Percentiles rank a stretch among this genome's conserved stretches.
Conservation (phyloP, 2,797 vertebrate species). For the Gephyroberyx darwinii region DNA sequence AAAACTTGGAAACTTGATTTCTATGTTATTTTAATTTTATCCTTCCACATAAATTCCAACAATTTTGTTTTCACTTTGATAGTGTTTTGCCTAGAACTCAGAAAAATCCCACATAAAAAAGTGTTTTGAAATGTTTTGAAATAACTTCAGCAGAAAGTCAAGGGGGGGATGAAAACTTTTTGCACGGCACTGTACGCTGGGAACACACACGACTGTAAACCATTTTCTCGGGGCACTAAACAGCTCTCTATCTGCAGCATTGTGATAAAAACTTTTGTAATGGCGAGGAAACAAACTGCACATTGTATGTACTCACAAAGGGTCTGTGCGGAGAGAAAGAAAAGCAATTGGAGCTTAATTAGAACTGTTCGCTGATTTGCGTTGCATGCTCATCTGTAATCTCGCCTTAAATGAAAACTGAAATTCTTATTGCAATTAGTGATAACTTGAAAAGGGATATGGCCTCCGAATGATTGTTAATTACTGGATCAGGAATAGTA, state of each 20-base stretch:
- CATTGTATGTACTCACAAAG: constrained; percentile 72
- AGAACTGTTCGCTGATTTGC: constrained; percentile 77
- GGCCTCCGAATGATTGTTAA: constrained; percentile 79
- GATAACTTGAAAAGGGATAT: constrained; percentile 80
- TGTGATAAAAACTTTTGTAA: constrained; percentile 74
- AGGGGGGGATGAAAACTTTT: no score
- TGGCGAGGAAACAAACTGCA: constrained; percentile 72
- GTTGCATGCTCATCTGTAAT: constrained; percentile 78
- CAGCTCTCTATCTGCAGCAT: constrained; percentile 71
- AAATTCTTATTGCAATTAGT: constrained; percentile 83
- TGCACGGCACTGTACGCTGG: no score
- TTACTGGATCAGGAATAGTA: constrained; percentile 79
- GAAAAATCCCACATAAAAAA: no score
- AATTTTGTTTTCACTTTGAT: no score
- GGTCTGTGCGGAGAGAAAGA: constrained; percentile 54
- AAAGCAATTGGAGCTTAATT: constrained; percentile 74
- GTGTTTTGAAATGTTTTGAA: no score
- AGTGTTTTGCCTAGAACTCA: no score
- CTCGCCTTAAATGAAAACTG: constrained; percentile 78
- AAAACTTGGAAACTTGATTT: no score
- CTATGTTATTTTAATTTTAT: no score
- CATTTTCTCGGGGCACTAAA: constrained; percentile 59
- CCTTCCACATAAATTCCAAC: no score
- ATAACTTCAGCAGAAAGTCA: no score
- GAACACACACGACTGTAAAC: constrained; percentile 50